Conservation (phyloP, 2,797 vertebrate genomes). For the Parauchenoglanis ngamensis region DNA sequence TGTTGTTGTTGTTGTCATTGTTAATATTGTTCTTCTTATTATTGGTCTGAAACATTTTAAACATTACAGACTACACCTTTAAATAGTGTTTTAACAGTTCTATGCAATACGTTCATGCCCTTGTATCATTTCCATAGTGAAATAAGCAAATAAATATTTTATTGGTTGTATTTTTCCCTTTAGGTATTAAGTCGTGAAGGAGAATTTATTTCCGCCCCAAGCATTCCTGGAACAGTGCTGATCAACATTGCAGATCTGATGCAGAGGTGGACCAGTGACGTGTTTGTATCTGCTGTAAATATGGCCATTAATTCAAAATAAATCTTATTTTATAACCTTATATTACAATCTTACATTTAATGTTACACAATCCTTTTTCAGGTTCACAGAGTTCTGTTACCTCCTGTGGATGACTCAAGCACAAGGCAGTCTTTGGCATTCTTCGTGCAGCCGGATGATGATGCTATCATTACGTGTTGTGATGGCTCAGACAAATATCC, state of each 20-base stretch:
- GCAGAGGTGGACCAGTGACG: conserved; percentile 78
- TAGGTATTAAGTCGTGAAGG: conserved; percentile 69
- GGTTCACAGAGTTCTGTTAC: conserved; percentile 73
- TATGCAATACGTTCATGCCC: background rate
- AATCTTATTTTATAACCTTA: background rate
- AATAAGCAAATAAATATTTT: background rate
- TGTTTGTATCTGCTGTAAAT: conserved; percentile 72
- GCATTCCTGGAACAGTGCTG: conserved; percentile 69
- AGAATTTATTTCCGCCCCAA: conserved; percentile 65
- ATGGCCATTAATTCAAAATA: background rate
- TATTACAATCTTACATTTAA: background rate
- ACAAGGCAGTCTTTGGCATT: conserved; percentile 72
- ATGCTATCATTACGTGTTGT: conserved; percentile 67
- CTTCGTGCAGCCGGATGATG: conserved; percentile 72
- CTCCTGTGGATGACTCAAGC: conserved; percentile 61
- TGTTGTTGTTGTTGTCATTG: background rate
- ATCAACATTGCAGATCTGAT: conserved; percentile 77
- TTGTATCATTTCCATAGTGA: background rate
- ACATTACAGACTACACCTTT: conserved; percentile 5
- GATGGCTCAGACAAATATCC: conserved; percentile 74
- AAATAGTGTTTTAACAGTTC: background rate
- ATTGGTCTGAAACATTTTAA: background rate
- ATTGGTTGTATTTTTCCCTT: background rate
- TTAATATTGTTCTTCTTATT: background rate
- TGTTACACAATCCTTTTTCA: conserved; percentile 43